These are phyloP conservation scores for Lycodopsis pacificus DNA, from an alignment of 2,797 vertebrate genomes.

Conservation along the genomic window DNA sequence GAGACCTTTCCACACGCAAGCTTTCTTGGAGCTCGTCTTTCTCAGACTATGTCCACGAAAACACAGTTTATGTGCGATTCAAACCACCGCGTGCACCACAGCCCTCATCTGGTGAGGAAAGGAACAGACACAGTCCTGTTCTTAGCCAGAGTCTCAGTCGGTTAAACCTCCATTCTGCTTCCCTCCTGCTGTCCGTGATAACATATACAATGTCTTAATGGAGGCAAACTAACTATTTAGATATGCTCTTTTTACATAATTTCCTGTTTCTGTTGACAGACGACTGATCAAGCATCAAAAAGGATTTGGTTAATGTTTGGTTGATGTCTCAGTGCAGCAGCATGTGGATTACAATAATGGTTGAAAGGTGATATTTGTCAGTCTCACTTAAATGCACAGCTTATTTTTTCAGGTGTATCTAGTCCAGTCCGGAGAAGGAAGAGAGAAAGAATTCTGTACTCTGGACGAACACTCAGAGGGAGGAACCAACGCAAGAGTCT, in stretches of 20 bases:
- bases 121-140: not conserved
- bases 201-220: not conserved
- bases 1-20: slow-evolving; percentile 37
- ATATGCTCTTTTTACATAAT: slow-evolving; percentile 1
- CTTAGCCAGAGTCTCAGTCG: not conserved
- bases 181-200: not conserved
- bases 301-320: not conserved
- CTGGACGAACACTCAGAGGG: not conserved
- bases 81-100: not conserved
- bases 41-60: not conserved
- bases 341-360: not conserved
- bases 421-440: not conserved
- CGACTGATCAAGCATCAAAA: slow-evolving; percentile 5
- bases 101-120: not conserved
- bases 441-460: not conserved
- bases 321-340: not conserved
- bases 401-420: not conserved
- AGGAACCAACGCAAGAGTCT: not conserved
- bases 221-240: slow-evolving; percentile 3
- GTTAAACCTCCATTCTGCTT: not conserved
- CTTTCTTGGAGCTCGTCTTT: not conserved
- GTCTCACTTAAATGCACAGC: not conserved
- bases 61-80: not conserved
- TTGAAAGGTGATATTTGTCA: not conserved
- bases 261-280: slow-evolving; percentile 5